Evolutionary conservation across 2,113 vertebrate species (phyloP).

Genomic region (Syngnathoides biaculeatus): DNA sequence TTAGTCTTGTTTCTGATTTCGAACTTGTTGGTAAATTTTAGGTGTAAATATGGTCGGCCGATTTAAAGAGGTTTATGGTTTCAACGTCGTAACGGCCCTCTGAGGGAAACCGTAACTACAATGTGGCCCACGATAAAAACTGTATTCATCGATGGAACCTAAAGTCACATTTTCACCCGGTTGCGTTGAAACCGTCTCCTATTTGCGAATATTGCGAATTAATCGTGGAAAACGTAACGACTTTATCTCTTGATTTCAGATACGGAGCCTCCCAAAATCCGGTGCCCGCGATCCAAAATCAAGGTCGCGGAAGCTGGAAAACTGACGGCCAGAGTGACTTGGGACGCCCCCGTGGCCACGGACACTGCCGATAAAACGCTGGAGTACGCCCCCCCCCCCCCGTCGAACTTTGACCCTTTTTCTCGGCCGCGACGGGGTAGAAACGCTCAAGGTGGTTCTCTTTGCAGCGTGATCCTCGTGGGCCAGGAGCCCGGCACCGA

Average conservation of each 20-base stretch:
- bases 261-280: slow-evolving; percentile 89
- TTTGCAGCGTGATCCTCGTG: slow-evolving; percentile 78
- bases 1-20: no score
- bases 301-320: slow-evolving; percentile 88
- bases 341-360: slow-evolving; percentile 84
- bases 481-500: slow-evolving; percentile 81
- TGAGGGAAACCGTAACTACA: no score
- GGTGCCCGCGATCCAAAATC: slow-evolving; percentile 84
- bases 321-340: slow-evolving; percentile 81
- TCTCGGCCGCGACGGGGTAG: not conserved
- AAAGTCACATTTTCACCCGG: no score
- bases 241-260: slow-evolving; percentile 71
- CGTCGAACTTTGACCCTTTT: not conserved
- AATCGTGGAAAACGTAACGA: no score
- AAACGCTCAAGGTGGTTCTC: slow-evolving; percentile 6
- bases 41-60: no score
- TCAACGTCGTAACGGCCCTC: no score
- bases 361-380: slow-evolving; percentile 86
- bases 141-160: no score
- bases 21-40: no score
- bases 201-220: no score
- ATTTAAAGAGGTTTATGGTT: no score
- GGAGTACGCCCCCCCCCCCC: slow-evolving; percentile 65
- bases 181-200: no score
- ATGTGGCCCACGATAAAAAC: no score